Evolutionary conservation across 2,113 vertebrate species (phyloP).

Genomic region (Amazona vittata): DNA sequence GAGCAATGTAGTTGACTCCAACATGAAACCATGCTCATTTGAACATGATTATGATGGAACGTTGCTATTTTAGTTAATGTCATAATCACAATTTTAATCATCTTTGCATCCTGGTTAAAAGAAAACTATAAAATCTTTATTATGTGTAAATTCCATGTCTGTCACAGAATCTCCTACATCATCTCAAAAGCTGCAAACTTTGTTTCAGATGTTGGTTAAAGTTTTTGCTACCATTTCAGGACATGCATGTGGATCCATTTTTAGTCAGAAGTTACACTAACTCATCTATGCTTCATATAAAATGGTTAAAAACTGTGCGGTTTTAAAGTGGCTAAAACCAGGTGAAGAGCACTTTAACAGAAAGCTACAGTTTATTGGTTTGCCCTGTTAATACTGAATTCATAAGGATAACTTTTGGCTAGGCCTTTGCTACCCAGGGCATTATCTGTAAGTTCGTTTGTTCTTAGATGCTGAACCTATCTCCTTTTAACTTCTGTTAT

Average conservation of each 20-base stretch:
- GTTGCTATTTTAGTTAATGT: not conserved
- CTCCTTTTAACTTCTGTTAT: not conserved
- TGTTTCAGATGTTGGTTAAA: not conserved
- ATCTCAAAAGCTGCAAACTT: not conserved
- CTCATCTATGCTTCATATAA: fast-evolving
- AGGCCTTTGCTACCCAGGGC: not conserved
- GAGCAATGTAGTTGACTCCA: not conserved
- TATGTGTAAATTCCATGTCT: not conserved
- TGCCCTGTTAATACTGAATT: not conserved
- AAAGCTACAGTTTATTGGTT: not conserved
- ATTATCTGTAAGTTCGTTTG: not conserved
- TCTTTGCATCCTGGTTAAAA: not conserved
- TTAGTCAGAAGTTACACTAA: not conserved
- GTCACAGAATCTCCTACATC: not conserved
- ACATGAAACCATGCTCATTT: not conserved
- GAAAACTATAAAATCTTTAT: not conserved
- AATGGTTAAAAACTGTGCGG: not conserved
- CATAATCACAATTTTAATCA: not conserved
- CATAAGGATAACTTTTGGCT: not conserved
- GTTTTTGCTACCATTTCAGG: not conserved
- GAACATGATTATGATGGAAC: not conserved
- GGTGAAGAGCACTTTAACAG: not conserved
- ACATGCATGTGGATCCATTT: not conserved
- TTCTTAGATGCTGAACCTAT: not conserved
- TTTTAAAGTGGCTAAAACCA: not conserved